Conservation (phyloP, 2,113 vertebrate species). For the Paedocypris sp. region DNA sequence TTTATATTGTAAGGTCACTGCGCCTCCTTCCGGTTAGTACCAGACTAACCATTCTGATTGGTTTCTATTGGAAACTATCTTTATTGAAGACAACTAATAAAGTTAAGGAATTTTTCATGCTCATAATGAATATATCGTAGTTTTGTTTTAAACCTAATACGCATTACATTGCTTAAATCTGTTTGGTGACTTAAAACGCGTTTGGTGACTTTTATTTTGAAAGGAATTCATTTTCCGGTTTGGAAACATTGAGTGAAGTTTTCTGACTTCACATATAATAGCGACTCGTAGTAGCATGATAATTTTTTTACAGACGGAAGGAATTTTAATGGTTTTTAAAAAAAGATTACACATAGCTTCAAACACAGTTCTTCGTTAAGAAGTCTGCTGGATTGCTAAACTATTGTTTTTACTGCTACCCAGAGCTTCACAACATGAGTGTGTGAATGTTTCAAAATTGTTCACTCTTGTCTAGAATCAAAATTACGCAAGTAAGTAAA, state of each 20-base stretch:
- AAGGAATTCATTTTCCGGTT: background rate
- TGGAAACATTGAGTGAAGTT: background rate
- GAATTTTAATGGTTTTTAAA: too few relatives aligned
- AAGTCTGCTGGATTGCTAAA: too few relatives aligned
- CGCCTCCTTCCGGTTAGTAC: background rate
- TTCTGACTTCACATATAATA: background rate
- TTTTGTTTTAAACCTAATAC: too few relatives aligned
- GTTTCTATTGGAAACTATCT: background rate
- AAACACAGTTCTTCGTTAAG: too few relatives aligned
- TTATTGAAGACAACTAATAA: background rate
- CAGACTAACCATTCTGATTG: too few relatives aligned
- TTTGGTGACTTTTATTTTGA: slow-evolving; percentile 15
- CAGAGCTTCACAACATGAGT: too few relatives aligned
- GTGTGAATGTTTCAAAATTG: too few relatives aligned
- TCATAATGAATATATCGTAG: too few relatives aligned
- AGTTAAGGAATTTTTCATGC: background rate
- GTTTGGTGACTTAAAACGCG: background rate
- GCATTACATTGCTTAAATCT: background rate
- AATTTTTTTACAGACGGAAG: background rate
- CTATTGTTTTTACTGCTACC: too few relatives aligned
- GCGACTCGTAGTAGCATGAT: background rate
- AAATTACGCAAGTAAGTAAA: too few relatives aligned
- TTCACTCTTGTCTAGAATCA: too few relatives aligned
- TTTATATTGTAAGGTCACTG: background rate
- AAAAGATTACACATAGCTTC: too few relatives aligned